Conservation (phyloP, 2,888 invertebrate species). For the Scaptomyza cyrtandrae region DNA sequence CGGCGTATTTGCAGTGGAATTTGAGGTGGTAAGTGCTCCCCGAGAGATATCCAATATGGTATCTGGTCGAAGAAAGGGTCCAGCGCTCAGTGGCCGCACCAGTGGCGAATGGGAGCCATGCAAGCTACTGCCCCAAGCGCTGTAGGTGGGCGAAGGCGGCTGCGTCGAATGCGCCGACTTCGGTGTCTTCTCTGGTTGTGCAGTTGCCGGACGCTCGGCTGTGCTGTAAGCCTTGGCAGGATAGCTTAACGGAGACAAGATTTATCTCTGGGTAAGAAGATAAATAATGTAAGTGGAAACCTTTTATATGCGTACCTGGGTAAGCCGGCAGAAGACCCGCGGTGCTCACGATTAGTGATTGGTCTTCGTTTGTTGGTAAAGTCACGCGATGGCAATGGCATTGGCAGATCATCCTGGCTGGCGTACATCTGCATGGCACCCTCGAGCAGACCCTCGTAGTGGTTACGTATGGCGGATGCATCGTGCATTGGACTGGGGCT, state of each 20-base stretch:
- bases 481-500: slow-evolving; percentile 82
- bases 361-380: slow-evolving; percentile 77
- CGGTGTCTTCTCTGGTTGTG: slow-evolving; percentile 81
- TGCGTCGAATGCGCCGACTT: slow-evolving; percentile 82
- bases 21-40: slow-evolving; percentile 14
- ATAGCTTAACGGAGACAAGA: slow-evolving; percentile 45
- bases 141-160: slow-evolving; percentile 84
- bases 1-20: slow-evolving; percentile 57
- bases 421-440: slow-evolving; percentile 84
- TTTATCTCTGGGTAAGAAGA: no score
- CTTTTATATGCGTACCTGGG: slow-evolving; percentile 47
- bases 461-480: slow-evolving; percentile 83
- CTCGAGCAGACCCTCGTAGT: slow-evolving; percentile 84
- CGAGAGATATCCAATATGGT: slow-evolving; percentile 75
- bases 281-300: not conserved
- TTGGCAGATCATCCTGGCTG: slow-evolving; percentile 83
- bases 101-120: slow-evolving; percentile 86
- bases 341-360: slow-evolving; percentile 79
- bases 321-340: slow-evolving; percentile 84
- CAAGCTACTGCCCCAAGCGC: slow-evolving; percentile 86
- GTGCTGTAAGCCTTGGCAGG: slow-evolving; percentile 67
- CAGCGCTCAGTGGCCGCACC: slow-evolving; percentile 88
- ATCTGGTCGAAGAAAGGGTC: slow-evolving; percentile 86
- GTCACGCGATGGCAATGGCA: slow-evolving; percentile 80
- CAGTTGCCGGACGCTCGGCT: slow-evolving; percentile 82